Evolutionary conservation across 2,113 vertebrate species (phyloP), one percentile per base, ranked within the genome.

Genomic region (Nestor notabilis): DNA sequence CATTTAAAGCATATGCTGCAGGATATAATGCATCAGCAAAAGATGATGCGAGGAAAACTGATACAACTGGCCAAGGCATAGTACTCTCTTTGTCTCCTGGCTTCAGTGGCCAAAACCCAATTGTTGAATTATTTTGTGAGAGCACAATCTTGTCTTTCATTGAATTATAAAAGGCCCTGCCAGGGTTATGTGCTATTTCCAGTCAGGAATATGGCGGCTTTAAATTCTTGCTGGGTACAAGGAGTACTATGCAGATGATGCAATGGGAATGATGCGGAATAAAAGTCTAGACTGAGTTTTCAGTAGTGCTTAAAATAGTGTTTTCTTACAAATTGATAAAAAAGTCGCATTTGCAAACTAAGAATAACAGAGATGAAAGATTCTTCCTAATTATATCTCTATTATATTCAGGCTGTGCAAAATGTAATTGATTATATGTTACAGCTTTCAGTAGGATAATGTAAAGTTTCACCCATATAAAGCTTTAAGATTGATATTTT

Each of bases 91-190:
- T 98, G 98, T 98, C 89, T 93, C 80, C 76, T 85, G 37, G 55
- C 80, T 95, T 96, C 93, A 87, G 89, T 97, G 81, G 84, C 93
- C 83, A 82, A 92, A 96, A 94, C 93, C 77, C 88, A 96, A 97
- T 97, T 98, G 97, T 97, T 98, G 97, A 97, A 97, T 98, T 97
- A 98, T 98, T 98, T 97, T 96, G 95, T 85, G 92, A 93, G 95
- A 97, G 84, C 89, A 98, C 98, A 98, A 90, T 98, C 87, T 94
- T 96, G 95, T 89, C 98, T 98, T 98, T 98, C 97, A 98, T 94
- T 95, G 82, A 95, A 96, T 83, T 95, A 95, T 93, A 96, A 95
- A 96, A 96, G 96, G 64, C 94, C 96, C 95, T 97, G 93, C 87
- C 83, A 97, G 92, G 95, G 92, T 97, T 96, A 63, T 89, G 85